Percentiles rank a stretch among this genome's conserved stretches.
phyloP scores from a whole-genome alignment of 2,113 vertebrate species.

The Rhizomys pruinosus region DNA sequence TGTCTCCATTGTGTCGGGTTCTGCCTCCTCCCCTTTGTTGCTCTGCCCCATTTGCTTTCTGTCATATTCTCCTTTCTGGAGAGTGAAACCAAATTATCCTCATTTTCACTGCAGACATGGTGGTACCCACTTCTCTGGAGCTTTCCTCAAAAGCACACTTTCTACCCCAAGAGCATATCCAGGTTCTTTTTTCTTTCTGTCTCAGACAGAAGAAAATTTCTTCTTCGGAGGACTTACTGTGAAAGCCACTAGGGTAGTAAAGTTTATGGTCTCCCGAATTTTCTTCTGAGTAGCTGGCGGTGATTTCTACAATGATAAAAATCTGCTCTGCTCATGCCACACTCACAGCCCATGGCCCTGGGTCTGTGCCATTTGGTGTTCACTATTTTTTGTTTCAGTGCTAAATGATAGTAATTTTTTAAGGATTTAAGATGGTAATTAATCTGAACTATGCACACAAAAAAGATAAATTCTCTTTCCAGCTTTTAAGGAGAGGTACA shows the following conservation, averaged over 20 bases:
- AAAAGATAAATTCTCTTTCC: slow-evolving; percentile 34
- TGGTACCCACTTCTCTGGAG: slow-evolving; percentile 39
- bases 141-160: slow-evolving; percentile 38
- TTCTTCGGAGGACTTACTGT: slow-evolving; percentile 42
- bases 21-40: neutral
- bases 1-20: neutral
- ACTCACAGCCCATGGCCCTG: neutral
- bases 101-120: slow-evolving; percentile 34
- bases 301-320: slow-evolving; percentile 51
- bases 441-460: neutral
- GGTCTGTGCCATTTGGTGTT: slow-evolving; percentile 35
- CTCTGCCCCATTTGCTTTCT: neutral
- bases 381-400: slow-evolving; percentile 39
- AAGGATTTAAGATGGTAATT: slow-evolving; percentile 52
- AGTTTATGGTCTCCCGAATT: slow-evolving; percentile 48
- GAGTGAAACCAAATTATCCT: slow-evolving; percentile 43
- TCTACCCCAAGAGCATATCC: slow-evolving; percentile 31
- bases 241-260: slow-evolving; percentile 53
- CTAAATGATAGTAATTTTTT: slow-evolving; percentile 27
- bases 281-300: slow-evolving; percentile 47
- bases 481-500: slow-evolving; percentile 13
- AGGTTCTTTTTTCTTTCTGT: slow-evolving; percentile 43
- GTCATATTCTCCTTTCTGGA: neutral
- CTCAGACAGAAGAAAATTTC: slow-evolving; percentile 65
- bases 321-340: neutral